These are phyloP conservation scores for Vanessa cardui DNA, from an alignment of 2,888 invertebrate species.

Conservation along the genomic window DNA sequence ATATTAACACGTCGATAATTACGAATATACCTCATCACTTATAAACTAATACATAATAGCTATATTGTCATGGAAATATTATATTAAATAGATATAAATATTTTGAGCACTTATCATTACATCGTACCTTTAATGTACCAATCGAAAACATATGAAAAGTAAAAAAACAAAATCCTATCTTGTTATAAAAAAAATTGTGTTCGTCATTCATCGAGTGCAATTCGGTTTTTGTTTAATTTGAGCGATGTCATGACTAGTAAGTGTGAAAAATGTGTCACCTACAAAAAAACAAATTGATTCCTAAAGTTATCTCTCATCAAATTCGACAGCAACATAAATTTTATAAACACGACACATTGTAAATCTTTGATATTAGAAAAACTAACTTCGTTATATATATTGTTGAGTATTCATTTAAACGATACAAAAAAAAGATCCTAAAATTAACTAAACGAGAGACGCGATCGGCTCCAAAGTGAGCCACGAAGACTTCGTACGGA, in stretches of 20 bases:
- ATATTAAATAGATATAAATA: conserved; percentile 45
- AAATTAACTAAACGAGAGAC: conserved; percentile 34
- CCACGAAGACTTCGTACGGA: conserved; percentile 13
- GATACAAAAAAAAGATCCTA: conserved; percentile 34
- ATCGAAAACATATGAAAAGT: background rate
- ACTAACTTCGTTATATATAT: conserved; percentile 47
- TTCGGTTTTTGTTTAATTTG: conserved; percentile 1
- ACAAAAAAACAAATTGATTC: background rate
- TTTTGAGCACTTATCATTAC: conserved; percentile 53
- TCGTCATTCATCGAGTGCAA: background rate
- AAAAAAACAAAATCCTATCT: background rate
- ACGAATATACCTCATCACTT: conserved; percentile 41
- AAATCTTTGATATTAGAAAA: conserved; percentile 21
- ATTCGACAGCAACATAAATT: background rate
- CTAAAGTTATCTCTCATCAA: too few relatives aligned
- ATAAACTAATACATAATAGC: conserved; percentile 44
- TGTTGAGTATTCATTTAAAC: conserved; percentile 50
- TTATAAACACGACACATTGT: conserved; percentile 20
- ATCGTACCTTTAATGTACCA: conserved; percentile 7
- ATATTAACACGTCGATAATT: background rate
- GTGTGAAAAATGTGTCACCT: background rate
- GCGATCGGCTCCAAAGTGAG: conserved; percentile 18
- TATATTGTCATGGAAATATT: conserved; percentile 52
- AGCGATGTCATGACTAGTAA: conserved; percentile 13
- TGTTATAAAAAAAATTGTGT: background rate